Evolutionary conservation across 2,797 vertebrate genomes (phyloP), one percentile per base, ranked within the genome.

Genomic region (Cryptoblepharus egeriae): DNA sequence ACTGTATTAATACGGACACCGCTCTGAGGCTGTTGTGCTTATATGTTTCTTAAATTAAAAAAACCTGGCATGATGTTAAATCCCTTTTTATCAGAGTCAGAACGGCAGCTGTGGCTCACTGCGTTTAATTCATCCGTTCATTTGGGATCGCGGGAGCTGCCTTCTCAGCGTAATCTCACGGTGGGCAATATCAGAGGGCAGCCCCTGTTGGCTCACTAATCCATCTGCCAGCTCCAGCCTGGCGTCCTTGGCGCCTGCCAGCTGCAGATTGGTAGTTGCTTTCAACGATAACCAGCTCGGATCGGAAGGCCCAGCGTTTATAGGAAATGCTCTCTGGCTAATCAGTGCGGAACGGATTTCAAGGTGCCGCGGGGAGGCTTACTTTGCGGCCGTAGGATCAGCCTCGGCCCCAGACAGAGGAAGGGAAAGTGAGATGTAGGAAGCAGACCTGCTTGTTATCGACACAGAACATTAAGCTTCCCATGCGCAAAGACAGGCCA

Each of bases 281-380:
- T 91, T 92, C 32, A 91, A 90, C 86, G 83, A 86, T 92, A 89
- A 89, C 88, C 73, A 1, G 85, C 7, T 75, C 90, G 88, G 74
- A 90, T 83, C n/a, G 91, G 88, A 90, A 84, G 91, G 72, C 82
- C 83, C 83, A 85, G 90, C 89, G 77, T 89, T 91, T 88, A 85
- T 90, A 76, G 89, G 79, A 93, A 93, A 89, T 80, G 87, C 77
- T 85, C 81, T 89, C 88, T 83, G 2, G 69, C 81, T 93, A 92
- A 94, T 94, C 93, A 94, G 93, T 88, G 92, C 93, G 88, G 92
- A 94, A 94, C 92, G 91, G 91, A 93, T 92, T 92, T 88, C 88
- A 88, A 92, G 84, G 89, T 87, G 93, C 92, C 91, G 89, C 81
- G 26, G 37, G 91, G 92, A 93, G 83, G 89, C 83, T 93, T 93